These are phyloP conservation scores for Zapus hudsonius DNA, from an alignment of 2,113 vertebrate species.

Conservation along the genomic window DNA sequence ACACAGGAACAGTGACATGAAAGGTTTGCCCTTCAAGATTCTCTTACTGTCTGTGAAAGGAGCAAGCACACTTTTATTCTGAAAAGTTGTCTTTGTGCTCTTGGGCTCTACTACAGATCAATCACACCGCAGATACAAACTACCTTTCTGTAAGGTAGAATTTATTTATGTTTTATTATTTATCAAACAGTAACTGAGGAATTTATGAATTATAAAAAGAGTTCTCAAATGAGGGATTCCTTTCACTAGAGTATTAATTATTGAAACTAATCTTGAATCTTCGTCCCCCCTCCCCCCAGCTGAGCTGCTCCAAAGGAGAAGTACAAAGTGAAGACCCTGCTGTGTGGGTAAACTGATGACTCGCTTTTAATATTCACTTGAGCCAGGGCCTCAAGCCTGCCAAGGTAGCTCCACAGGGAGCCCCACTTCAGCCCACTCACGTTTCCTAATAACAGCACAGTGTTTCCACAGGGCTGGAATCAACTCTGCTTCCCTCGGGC, in stretches of 20 bases:
- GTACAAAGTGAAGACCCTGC: slow-evolving; percentile 86
- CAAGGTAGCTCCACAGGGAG: slow-evolving; percentile 88
- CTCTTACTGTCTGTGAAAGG: slow-evolving; percentile 7
- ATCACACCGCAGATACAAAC: background rate
- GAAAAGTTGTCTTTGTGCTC: slow-evolving; percentile 11
- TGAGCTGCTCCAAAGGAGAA: slow-evolving; percentile 80
- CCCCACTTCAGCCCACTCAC: slow-evolving; percentile 88
- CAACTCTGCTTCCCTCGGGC: slow-evolving; percentile 75
- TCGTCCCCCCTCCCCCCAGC: slow-evolving; percentile 63
- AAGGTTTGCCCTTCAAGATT: slow-evolving; percentile 17
- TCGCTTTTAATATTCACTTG: slow-evolving; percentile 89
- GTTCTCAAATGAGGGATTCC: slow-evolving; percentile 74
- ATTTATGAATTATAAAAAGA: slow-evolving; percentile 20
- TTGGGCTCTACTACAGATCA: slow-evolving; percentile 21
- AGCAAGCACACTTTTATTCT: slow-evolving; percentile 19
- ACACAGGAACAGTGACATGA: background rate
- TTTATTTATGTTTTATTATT: slow-evolving; percentile 58
- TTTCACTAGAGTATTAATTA: slow-evolving; percentile 84
- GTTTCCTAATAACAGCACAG: slow-evolving; percentile 87
- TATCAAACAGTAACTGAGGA: slow-evolving; percentile 44
- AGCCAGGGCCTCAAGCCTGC: slow-evolving; percentile 85
- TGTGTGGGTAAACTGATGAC: slow-evolving; percentile 90
- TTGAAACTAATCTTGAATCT: slow-evolving; percentile 77
- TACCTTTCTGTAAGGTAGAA: background rate
- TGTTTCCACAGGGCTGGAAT: slow-evolving; percentile 77